Percentiles rank a stretch among this genome's conserved stretches.
phyloP scores from a whole-genome alignment of 2,888 invertebrate genomes.

The Trichogramma dendrolimi region DNA sequence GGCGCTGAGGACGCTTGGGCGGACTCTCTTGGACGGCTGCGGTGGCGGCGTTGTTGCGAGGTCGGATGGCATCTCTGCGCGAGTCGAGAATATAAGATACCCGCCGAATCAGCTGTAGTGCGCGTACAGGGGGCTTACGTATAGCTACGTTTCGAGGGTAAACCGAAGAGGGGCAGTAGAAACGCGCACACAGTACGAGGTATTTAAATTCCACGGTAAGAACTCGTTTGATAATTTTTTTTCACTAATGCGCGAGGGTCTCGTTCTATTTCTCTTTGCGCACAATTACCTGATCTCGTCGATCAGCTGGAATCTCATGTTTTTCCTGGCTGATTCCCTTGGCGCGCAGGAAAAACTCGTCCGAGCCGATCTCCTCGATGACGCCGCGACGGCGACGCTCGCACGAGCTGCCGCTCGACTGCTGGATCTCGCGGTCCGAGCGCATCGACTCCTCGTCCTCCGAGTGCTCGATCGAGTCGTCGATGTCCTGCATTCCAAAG shows the following conservation, averaged over 20 bases:
- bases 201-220: no score
- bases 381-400: slow-evolving; percentile 61
- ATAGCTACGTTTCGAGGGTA: no score
- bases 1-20: slow-evolving; percentile 41
- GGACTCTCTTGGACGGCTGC: slow-evolving; percentile 38
- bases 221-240: no score
- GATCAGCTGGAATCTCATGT: slow-evolving; percentile 57
- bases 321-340: slow-evolving; percentile 78
- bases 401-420: slow-evolving; percentile 61
- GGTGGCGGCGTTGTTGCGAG: slow-evolving; percentile 62
- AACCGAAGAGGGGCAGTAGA: no score
- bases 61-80: slow-evolving; percentile 64
- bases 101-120: no score
- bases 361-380: slow-evolving; percentile 80
- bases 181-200: no score
- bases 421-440: slow-evolving; percentile 56
- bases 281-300: slow-evolving; percentile 24
- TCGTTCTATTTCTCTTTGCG: no score
- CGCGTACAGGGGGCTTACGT: no score
- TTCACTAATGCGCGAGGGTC: no score
- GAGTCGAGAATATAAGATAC: no score
- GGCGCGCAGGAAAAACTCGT: slow-evolving; percentile 80
- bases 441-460: slow-evolving; percentile 41
- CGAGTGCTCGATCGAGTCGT: slow-evolving; percentile 33
- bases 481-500: slow-evolving; percentile 26